Evolutionary conservation across 2,888 invertebrate genomes (phyloP).

Genomic region (Xestia ashworthii): DNA sequence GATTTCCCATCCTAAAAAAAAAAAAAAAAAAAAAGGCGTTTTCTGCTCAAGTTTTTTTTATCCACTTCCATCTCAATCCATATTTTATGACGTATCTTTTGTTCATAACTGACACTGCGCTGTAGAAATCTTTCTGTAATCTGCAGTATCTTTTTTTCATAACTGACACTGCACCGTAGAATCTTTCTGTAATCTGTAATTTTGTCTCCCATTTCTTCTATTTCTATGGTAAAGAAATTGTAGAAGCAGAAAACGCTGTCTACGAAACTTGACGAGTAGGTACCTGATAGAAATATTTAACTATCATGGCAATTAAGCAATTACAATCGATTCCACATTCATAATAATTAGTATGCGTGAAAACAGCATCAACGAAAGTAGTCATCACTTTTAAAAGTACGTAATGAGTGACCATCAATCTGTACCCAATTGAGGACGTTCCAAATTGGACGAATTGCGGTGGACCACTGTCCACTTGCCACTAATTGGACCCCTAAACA

Average conservation of each 20-base stretch:
- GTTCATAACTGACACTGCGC: neutral
- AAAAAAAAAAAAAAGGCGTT: too few relatives aligned
- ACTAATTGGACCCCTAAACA: conserved; percentile 75
- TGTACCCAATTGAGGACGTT: conserved; percentile 70
- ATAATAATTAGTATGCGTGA: conserved; percentile 25
- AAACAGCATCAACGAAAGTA: conserved; percentile 18
- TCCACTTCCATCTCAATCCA: neutral
- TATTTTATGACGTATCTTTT: too few relatives aligned
- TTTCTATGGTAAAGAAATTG: neutral
- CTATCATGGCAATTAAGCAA: neutral
- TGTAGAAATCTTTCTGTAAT: neutral
- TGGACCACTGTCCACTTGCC: conserved; percentile 78
- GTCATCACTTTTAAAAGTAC: conserved; percentile 49
- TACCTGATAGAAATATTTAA: neutral
- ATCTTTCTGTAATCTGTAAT: neutral
- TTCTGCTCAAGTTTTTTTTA: neutral
- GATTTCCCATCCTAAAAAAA: too few relatives aligned
- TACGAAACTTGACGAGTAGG: neutral
- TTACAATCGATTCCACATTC: neutral
- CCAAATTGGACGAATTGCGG: conserved; percentile 72
- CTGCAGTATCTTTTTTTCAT: neutral
- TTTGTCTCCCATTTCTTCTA: neutral
- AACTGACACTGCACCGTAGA: neutral
- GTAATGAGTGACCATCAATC: conserved; percentile 75
- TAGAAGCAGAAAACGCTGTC: neutral